Conservation (phyloP, 1,140 invertebrate species). For the Pseudoatta argentina region DNA sequence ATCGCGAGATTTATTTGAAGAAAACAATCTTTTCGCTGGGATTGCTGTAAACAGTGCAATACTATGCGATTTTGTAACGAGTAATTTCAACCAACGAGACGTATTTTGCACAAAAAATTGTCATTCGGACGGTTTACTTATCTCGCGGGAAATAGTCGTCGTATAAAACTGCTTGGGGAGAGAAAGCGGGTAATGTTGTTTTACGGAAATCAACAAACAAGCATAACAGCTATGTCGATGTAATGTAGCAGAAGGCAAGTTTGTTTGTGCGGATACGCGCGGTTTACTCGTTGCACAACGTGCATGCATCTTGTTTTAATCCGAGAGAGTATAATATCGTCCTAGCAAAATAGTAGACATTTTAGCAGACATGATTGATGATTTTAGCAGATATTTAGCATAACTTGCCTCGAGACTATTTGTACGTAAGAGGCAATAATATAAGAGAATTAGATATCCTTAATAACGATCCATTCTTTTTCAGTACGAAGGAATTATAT, state of each 20-base stretch:
- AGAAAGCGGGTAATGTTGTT: conserved; percentile 5
- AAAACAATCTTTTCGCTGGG: background rate
- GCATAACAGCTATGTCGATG: conserved; percentile 12
- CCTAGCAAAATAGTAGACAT: background rate
- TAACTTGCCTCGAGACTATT: background rate
- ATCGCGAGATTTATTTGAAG: background rate
- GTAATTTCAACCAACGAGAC: background rate
- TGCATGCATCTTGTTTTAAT: background rate
- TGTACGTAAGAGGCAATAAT: background rate
- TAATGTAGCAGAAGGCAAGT: background rate
- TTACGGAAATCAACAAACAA: conserved; percentile 40
- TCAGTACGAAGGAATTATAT: conserved; percentile 11
- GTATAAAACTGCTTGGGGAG: background rate
- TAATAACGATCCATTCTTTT: conserved; percentile 4
- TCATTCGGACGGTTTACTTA: conserved; percentile 13
- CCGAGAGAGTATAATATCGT: background rate
- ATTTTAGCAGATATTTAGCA: background rate
- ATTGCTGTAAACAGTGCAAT: background rate
- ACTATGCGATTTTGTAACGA: conserved; percentile 7
- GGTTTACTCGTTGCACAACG: conserved; percentile 20
- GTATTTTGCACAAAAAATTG: conserved; percentile 23
- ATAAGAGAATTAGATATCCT: conserved; percentile 10
- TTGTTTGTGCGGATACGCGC: conserved; percentile 35
- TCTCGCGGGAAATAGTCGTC: background rate
- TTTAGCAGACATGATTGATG: background rate